phyloP scores from a whole-genome alignment of 2,888 invertebrate species.

The Blomia tropicalis region DNA sequence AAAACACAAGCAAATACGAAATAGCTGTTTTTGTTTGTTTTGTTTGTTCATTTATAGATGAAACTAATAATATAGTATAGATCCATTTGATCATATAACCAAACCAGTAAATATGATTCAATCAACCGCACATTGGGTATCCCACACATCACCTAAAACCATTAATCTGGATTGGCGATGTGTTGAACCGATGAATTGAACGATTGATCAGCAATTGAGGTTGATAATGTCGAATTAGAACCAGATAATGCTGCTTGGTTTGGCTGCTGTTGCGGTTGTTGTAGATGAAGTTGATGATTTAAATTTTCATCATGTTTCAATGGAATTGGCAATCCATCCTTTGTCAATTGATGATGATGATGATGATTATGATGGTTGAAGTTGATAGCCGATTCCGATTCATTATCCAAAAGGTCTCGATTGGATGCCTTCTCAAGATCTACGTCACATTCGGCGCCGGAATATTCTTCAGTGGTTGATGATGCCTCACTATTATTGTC shows the following conservation, averaged over 20 bases:
- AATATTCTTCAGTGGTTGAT: not conserved
- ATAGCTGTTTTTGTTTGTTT: too few relatives aligned
- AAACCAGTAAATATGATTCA: too few relatives aligned
- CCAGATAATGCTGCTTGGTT: too few relatives aligned
- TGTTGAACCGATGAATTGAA: not conserved
- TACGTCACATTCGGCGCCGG: not conserved
- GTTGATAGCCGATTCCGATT: not conserved
- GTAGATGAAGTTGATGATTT: not conserved
- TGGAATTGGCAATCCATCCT: too few relatives aligned
- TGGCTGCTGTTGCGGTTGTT: not conserved
- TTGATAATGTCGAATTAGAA: conserved; percentile 7
- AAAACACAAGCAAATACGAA: not conserved
- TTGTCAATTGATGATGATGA: not conserved
- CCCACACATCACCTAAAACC: too few relatives aligned
- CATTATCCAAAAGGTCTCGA: not conserved
- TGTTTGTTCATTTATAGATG: too few relatives aligned
- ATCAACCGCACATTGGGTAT: too few relatives aligned
- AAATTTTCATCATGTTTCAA: too few relatives aligned
- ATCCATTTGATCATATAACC: too few relatives aligned
- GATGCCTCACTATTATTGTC: not conserved
- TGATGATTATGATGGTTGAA: not conserved
- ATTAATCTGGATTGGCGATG: not conserved
- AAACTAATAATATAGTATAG: too few relatives aligned
- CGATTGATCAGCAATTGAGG: not conserved
- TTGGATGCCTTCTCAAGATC: conserved; percentile 2